A percentile compares a stretch with the other conserved stretches of the same genome.
Conservation (phyloP, 2,113 vertebrate species). For the Galeopterus variegatus region DNA sequence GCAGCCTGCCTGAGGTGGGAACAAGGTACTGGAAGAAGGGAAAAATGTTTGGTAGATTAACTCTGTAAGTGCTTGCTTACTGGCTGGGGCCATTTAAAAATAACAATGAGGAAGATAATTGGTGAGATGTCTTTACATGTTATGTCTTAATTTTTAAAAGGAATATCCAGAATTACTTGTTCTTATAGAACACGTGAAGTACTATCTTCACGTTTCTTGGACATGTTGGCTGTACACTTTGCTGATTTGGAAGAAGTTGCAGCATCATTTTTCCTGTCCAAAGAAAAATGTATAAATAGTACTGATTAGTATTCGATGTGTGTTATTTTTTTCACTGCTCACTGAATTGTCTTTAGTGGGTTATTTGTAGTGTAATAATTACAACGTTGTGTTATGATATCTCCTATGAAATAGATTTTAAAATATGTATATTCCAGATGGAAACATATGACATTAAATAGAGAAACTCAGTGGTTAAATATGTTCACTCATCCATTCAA, state of each 20-base stretch:
- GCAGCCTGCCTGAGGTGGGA: neutral
- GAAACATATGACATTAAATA: neutral
- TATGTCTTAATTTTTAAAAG: neutral
- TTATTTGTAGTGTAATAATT: conserved; percentile 61
- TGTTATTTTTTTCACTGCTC: conserved; percentile 42
- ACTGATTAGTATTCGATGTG: neutral
- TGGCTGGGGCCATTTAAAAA: neutral
- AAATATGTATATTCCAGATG: neutral
- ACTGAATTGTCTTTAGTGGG: conserved; percentile 26
- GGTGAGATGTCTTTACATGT: neutral
- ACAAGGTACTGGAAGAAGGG: neutral
- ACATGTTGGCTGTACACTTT: neutral
- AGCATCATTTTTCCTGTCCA: neutral
- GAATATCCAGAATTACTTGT: neutral
- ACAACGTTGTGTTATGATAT: neutral
- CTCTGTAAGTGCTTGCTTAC: neutral
- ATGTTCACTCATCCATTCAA: conserved; percentile 2
- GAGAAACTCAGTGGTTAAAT: neutral
- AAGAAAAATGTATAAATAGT: conserved; percentile 54
- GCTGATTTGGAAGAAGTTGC: conserved; percentile 41
- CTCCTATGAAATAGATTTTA: conserved; percentile 8
- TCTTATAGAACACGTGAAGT: neutral
- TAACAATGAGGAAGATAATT: neutral
- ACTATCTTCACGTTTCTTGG: neutral
- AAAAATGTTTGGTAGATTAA: neutral